Evolutionary conservation across 2,113 vertebrate species (phyloP).

Genomic region (Xiphophorus maculatus): DNA sequence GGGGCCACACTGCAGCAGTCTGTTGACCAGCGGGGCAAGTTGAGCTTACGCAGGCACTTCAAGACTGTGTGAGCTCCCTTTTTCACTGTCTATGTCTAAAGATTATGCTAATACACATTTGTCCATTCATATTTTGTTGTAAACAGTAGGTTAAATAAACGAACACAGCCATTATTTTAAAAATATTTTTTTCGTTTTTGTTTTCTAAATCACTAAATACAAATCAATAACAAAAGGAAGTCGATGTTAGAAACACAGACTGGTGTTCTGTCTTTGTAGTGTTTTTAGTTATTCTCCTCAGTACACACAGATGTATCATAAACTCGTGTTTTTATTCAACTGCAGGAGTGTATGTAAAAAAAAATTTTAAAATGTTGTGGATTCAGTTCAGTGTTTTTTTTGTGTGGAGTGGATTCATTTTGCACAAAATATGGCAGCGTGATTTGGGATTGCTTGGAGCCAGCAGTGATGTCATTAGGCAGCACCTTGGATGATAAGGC

Average conservation of each 20-base stretch:
- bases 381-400: too few relatives aligned
- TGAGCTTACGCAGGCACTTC: constrained; percentile 51
- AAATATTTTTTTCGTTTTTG: neutral
- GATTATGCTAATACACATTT: neutral
- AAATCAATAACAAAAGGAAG: neutral
- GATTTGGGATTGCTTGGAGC: constrained; percentile 76
- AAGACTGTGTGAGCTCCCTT: neutral
- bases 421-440: constrained; percentile 40
- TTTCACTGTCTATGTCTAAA: neutral
- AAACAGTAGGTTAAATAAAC: neutral
- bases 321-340: too few relatives aligned
- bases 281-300: neutral
- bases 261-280: neutral
- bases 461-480: constrained; percentile 79
- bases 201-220: neutral
- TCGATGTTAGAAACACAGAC: neutral
- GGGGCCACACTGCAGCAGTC: constrained; percentile 46
- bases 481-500: constrained; percentile 75
- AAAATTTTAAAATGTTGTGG: neutral
- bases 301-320: neutral
- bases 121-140: neutral
- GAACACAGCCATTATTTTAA: neutral
- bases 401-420: neutral
- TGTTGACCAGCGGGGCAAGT: constrained; percentile 49
- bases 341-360: neutral